Evolutionary conservation across 92 coral and sea anemone genomes (phyloP), one percentile per base, ranked within the genome.

Genomic region (Palythoa caribaeorum): DNA sequence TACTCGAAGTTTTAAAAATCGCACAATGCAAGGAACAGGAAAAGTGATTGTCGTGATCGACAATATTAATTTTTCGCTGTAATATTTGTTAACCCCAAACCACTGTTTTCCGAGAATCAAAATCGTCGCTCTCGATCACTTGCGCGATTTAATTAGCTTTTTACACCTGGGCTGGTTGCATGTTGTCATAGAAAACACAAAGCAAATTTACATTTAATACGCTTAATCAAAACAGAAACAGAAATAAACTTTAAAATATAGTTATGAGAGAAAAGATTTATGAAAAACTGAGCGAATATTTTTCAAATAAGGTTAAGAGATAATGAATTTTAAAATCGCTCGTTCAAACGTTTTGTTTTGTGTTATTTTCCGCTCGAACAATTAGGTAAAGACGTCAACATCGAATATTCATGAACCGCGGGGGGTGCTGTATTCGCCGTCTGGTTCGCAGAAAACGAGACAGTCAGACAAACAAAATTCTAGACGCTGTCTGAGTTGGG

Each of bases 381-480:
- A 62, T 59, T 38, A 37, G 2, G 50, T 44, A 44, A 44, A 6
- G 35, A 79, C 84, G 73, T 79, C 84, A 79, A 35, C 73, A 60
- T 79, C 76, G 76, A 81, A 81, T 81, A 81, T 81, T 66, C 57
- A 81, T 81, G 21, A 81, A 47, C 76, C 62, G 59, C 86, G 76
- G 86, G 86, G 86, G 86, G 86, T 65, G 9, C 57, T 8, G 74
- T 81, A 81, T 81, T 81, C 71, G 76, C 14, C 73, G 86, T 81
- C 86, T 81, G 86, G 86, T 81, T 81, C 48, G 86, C 57, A 65
- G 76, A 81, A 81, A 81, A 81, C 86, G 86, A 81, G 86, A 81
- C 86, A 81, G 86, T 81, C 86, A 81, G 86, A 81, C 86, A 81
- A 81, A 81, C 86, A 81, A 80, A 65, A 44, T 65, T 81, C 86